Evolutionary conservation across 2,888 invertebrate genomes (phyloP).

Genomic region (Conops quadrifasciatus): DNA sequence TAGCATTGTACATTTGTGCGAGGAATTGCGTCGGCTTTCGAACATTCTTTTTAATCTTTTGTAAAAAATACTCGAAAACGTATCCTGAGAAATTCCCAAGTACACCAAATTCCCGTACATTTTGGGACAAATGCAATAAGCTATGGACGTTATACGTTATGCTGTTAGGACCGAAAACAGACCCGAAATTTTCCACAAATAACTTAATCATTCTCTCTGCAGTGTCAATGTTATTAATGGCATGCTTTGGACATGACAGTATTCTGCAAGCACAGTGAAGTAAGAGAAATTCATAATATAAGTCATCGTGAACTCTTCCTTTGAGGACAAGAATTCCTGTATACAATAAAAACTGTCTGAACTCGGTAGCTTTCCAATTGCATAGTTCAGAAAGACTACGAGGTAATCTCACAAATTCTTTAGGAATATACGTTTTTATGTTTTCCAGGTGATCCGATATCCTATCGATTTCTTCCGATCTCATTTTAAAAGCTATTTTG

Average conservation of each 20-base stretch:
- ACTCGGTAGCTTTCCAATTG: slow-evolving; percentile 23
- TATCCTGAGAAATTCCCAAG: too few species aligned
- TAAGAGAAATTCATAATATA: slow-evolving; percentile 36
- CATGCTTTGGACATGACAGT: not conserved
- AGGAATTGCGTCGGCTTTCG: too few species aligned
- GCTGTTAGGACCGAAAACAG: not conserved
- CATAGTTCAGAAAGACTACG: slow-evolving; percentile 1
- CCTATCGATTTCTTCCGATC: not conserved
- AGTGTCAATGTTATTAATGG: not conserved
- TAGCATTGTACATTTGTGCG: too few species aligned
- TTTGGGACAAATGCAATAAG: too few species aligned
- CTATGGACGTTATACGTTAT: not conserved
- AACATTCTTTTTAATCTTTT: too few species aligned
- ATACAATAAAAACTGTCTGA: slow-evolving; percentile 33
- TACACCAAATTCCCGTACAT: too few species aligned
- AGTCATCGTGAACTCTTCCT: slow-evolving; percentile 21
- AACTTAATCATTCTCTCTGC: not conserved
- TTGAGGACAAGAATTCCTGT: slow-evolving; percentile 29
- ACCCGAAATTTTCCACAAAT: not conserved
- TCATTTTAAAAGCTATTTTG: slow-evolving; percentile 8
- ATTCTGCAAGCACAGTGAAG: slow-evolving; percentile 10
- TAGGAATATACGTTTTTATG: not conserved
- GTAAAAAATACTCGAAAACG: too few species aligned
- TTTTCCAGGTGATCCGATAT: not conserved
- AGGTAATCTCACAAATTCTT: not conserved